Evolutionary conservation across 2,113 vertebrate species (phyloP).

Genomic region (Pelobates fuscus): DNA sequence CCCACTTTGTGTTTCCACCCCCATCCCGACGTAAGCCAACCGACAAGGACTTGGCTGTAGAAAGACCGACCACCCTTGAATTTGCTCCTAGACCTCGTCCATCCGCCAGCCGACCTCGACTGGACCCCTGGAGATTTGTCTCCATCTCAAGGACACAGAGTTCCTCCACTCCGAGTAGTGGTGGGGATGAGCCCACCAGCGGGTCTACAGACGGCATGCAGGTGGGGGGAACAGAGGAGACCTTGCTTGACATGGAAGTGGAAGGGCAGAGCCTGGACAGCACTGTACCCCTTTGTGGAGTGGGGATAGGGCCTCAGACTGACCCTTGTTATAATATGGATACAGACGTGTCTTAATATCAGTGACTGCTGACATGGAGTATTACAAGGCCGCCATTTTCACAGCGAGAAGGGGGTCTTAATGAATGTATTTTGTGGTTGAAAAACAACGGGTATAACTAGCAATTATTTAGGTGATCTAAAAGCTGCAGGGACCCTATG

Average conservation of each 20-base stretch:
- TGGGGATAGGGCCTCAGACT: constrained; percentile 47
- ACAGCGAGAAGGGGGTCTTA: constrained; percentile 29
- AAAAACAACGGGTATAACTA: constrained; percentile 18
- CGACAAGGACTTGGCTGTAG: constrained; percentile 61
- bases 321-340: constrained; percentile 55
- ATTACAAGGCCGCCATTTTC: not conserved
- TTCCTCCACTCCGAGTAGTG: constrained; percentile 77
- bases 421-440: constrained; percentile 57
- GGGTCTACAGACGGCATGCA: constrained; percentile 42
- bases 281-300: constrained; percentile 79
- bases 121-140: constrained; percentile 83
- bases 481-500: not conserved
- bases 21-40: constrained; percentile 64
- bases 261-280: constrained; percentile 84
- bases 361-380: constrained; percentile 4
- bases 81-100: constrained; percentile 84
- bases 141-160: constrained; percentile 77
- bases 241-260: constrained; percentile 86
- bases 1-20: constrained; percentile 66
- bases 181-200: constrained; percentile 69
- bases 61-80: constrained; percentile 83
- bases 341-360: constrained; percentile 43
- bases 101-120: constrained; percentile 68
- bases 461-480: constrained; percentile 3
- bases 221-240: constrained; percentile 58